Conservation (phyloP, 2,888 invertebrate genomes). For the Metacarcinus magister region DNA sequence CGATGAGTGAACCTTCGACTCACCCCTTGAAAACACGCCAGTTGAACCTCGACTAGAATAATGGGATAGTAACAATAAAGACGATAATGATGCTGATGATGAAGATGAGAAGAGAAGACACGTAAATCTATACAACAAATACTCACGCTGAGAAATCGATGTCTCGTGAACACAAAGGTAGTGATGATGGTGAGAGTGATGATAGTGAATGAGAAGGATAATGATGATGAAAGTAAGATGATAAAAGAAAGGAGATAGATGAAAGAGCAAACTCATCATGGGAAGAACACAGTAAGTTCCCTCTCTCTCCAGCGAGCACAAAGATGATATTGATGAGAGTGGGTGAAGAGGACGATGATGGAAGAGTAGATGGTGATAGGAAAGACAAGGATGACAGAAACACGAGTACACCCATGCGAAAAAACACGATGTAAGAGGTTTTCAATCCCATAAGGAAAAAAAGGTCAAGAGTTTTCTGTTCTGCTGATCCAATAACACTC, state of each 20-base stretch:
- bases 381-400: not conserved
- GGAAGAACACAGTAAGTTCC: no score
- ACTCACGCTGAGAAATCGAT: not conserved
- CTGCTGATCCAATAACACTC: not conserved
- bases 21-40: no score
- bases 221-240: not conserved
- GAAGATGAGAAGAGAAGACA: not conserved
- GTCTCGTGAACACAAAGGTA: no score
- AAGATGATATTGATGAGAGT: not conserved
- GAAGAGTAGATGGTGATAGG: not conserved
- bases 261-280: no score
- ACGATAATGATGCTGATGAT: not conserved
- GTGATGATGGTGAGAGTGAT: not conserved
- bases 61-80: not conserved
- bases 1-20: no score
- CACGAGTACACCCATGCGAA: not conserved
- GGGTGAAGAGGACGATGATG: not conserved
- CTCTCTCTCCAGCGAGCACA: no score
- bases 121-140: no score
- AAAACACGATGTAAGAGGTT: not conserved
- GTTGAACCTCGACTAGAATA: not conserved
- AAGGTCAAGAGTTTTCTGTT: not conserved
- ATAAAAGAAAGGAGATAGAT: not conserved
- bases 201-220: not conserved
- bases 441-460: not conserved